Evolutionary conservation across 2,113 vertebrate species (phyloP), one percentile per base, ranked within the genome.

Genomic region (Lepisosteus oculatus): DNA sequence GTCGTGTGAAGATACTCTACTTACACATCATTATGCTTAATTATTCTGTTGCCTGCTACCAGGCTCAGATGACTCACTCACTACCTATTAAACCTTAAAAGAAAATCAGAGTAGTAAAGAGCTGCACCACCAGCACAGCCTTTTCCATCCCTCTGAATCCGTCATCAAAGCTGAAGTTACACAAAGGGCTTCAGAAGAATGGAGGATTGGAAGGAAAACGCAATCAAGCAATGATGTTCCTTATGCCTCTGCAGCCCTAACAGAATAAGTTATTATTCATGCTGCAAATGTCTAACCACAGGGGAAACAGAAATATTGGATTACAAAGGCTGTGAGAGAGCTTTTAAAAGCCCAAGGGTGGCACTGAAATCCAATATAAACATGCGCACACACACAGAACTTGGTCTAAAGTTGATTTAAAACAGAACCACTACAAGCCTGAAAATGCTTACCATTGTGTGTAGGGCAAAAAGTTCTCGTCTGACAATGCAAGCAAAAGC

Each of bases 191-290:
- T 29, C 29, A 2, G 29, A 29, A 29, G 29, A 29, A 29, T 2
- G 29, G 29, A 29, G 29, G 29, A 29, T 29, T 59, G 11, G 14
- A 59, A 59, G 57, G 57, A 59, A 59, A 59, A 15, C 14, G 57
- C 57, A 59, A 14, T 59, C 57, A 59, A 5, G 9, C 14, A 59
- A 59, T 3, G n/a, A 59, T 59, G 11, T 59, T 4, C 57, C 57
- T 59, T 59, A 59, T 59, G 57, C 14, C n/a, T 3, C 14, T 59
- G 57, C 14, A n/a, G n/a, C 4, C 14, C n/a, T 13, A 15, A 11
- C 57, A 59, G 57, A 59, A 59, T 59, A 59, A 13, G 57, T 59
- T 59, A 59, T 59, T 59, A 59, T 59, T 59, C n/a, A 5, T 59
- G 57, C 13, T 59, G 57, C 14, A 59, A 59, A 51, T 51, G n/a